These are phyloP conservation scores for Netelia melanura DNA, from an alignment of 2,888 invertebrate species.

Conservation along the genomic window DNA sequence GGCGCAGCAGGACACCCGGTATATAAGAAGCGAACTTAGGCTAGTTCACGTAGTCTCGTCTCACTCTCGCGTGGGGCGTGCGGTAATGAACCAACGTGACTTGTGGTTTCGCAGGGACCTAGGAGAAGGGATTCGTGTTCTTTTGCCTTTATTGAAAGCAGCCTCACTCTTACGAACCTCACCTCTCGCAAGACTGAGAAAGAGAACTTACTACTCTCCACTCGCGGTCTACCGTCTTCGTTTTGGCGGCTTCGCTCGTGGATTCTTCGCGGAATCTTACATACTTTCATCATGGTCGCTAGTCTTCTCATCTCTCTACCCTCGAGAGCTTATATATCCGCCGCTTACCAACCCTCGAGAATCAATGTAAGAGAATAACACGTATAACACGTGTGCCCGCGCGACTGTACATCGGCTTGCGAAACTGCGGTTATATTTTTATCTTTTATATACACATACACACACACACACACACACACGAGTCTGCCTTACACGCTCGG, in stretches of 20 bases:
- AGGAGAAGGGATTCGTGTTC: constrained; percentile 78
- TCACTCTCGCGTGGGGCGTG: constrained; percentile 82
- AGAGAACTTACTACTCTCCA: constrained; percentile 34
- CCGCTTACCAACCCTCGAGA: constrained; percentile 2
- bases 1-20: constrained; percentile 16
- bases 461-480: background rate
- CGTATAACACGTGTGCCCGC: background rate
- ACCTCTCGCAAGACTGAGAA: constrained; percentile 53
- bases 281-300: constrained; percentile 26
- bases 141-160: constrained; percentile 83
- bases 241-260: constrained; percentile 20
- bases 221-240: constrained; percentile 18
- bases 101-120: constrained; percentile 78
- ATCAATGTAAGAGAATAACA: constrained; percentile 28
- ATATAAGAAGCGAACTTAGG: constrained; percentile 52
- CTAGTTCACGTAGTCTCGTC: constrained; percentile 77
- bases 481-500: background rate
- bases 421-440: constrained; percentile 27
- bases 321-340: constrained; percentile 11
- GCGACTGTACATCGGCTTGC: constrained; percentile 3
- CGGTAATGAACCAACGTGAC: constrained; percentile 83
- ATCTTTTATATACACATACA: background rate
- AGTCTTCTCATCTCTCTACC: constrained; percentile 50
- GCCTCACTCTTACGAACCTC: constrained; percentile 80
- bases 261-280: constrained; percentile 53